A percentile compares a stretch with the other conserved stretches of the same genome.
Evolutionary conservation across 1,140 invertebrate genomes (phyloP).

Genomic region (Cotesia chilonis): DNA sequence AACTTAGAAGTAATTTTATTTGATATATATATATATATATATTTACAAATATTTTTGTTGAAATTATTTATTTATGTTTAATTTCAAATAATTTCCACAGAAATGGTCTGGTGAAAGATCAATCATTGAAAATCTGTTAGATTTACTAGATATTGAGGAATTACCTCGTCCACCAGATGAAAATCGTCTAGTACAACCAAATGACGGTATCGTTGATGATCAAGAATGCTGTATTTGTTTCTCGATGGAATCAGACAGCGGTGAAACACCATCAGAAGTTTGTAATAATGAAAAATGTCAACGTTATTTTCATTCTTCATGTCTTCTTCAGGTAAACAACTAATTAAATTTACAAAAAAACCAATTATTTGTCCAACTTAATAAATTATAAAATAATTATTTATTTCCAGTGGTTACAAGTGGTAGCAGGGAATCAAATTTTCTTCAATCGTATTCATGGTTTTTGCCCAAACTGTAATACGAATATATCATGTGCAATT

Average conservation of each 20-base stretch:
- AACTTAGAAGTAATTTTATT: slow-evolving; percentile 46
- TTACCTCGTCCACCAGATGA: slow-evolving; percentile 48
- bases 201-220: slow-evolving; percentile 46
- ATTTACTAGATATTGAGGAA: slow-evolving; percentile 51
- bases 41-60: background rate
- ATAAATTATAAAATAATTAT: slow-evolving; percentile 21
- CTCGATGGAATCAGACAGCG: slow-evolving; percentile 48
- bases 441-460: slow-evolving; percentile 59
- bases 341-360: no score
- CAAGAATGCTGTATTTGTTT: slow-evolving; percentile 65
- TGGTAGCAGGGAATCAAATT: slow-evolving; percentile 52
- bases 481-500: slow-evolving; percentile 54
- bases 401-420: slow-evolving; percentile 60
- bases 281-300: slow-evolving; percentile 59
- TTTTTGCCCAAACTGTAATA: slow-evolving; percentile 57
- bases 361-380: background rate
- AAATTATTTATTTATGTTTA: slow-evolving; percentile 6
- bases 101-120: slow-evolving; percentile 51
- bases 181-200: slow-evolving; percentile 28
- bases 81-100: slow-evolving; percentile 44
- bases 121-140: slow-evolving; percentile 54
- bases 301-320: slow-evolving; percentile 56
- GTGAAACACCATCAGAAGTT: slow-evolving; percentile 52
- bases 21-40: background rate
- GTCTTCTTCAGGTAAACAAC: slow-evolving; percentile 53